Conservation (phyloP, 2,888 invertebrate genomes). For the Halictus ligatus region DNA sequence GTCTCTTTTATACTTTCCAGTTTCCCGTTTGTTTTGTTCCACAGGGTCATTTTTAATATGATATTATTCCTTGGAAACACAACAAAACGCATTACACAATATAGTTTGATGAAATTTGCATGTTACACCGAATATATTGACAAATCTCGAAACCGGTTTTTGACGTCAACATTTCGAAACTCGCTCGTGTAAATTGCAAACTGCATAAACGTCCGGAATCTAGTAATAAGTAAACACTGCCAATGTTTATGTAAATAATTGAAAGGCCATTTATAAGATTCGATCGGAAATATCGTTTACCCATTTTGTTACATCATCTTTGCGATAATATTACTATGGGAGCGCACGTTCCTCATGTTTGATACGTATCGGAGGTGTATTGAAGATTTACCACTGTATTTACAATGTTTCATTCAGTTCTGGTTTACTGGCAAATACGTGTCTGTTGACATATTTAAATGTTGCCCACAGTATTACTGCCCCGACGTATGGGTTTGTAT, state of each 20-base stretch:
- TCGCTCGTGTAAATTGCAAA: not conserved
- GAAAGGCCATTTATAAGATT: not conserved
- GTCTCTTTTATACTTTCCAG: not conserved
- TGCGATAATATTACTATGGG: not conserved
- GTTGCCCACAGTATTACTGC: not conserved
- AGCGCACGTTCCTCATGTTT: not conserved
- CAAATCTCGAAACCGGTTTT: not conserved
- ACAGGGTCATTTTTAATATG: not conserved
- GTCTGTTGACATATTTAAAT: not conserved
- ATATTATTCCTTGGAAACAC: not conserved
- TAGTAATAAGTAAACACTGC: not conserved
- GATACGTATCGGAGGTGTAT: not conserved
- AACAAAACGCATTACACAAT: too few species aligned
- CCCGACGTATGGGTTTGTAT: not conserved
- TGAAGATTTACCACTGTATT: not conserved
- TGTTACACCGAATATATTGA: not conserved
- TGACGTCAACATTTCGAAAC: not conserved
- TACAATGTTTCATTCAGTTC: not conserved
- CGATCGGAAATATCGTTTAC: not conserved
- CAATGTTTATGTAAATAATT: not conserved
- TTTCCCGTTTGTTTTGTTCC: not conserved
- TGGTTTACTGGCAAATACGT: not conserved
- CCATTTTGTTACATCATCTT: not conserved
- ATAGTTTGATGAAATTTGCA: not conserved
- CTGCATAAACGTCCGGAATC: not conserved